Base-by-base conservation (phyloP, 2,888 invertebrate species). In the Brachynemurus nebulosus region DNA sequence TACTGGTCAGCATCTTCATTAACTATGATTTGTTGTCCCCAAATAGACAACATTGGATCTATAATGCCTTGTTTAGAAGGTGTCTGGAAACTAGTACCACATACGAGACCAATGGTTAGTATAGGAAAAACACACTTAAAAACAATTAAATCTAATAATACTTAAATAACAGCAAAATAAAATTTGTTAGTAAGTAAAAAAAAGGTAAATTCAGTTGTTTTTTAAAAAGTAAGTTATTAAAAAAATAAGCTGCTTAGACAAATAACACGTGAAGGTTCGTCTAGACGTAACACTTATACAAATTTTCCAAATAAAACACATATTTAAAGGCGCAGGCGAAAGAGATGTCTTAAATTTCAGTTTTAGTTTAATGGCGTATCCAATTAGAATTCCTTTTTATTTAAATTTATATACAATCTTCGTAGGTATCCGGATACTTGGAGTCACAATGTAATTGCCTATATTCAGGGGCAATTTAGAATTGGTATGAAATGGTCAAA, bases 21-120 rank as follows among this genome's bases (percentile, higher is more conserved):
- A 72, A 90, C 86, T 77, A 90, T 88, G 78, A 90, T 86, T 80
- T 90, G 90, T 76, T 91, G 90, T 74, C 90, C 91, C 91, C 91
- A 91, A 76, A 91, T 91, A 74, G 86, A 88, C 76, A 91, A 86
- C 89, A 91, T 90, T 75, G 90, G 91, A 80, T 91, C 90, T 81
- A 90, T 86, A 80, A 90, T 88, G 80, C 90, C 90, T 78, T 86
- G 86, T 81, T 88, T 89, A 76, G 79, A 78, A 73, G 80, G 80
- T 73, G 80, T 81, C 79, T 81, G 80, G 78, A 81, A 81, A 76
- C 81, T 81, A 62, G 58, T 53, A 59, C 56, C 17, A 17, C 36
- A 53, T 53, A 54, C 51, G 48, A 50, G 53, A 53, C 55, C 50
- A 52, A 51, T 50, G 49, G 49, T 51, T 52, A 51, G 45, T 51